Base-by-base conservation (phyloP, 2,888 invertebrate genomes). In the Ennomos quercinarius region DNA sequence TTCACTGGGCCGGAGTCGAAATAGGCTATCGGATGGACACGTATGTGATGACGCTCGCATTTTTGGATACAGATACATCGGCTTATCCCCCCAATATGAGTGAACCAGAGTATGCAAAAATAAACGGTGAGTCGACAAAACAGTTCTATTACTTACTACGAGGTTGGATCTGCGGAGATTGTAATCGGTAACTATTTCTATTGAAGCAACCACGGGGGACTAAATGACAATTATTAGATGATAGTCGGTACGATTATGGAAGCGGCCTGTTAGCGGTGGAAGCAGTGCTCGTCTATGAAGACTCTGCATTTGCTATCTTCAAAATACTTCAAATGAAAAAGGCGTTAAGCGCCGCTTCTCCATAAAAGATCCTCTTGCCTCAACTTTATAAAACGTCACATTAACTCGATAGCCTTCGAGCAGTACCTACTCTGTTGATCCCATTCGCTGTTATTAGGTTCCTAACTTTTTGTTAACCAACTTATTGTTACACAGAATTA, bases 1-100 rank as follows among this genome's bases (percentile, higher is more conserved):
- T 40, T 50, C 50, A 57, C 37, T 45, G 57, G 43, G 10, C 46
- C 41, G 50, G 50, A 45, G 36, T 45, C 10, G 36, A 37, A 44
- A 38, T 17, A 44, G 13, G 35, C 43, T 43, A 35, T 41, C 36
- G 34, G 44, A 40, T 27, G 34, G 44, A 40, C 40, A 50, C 10
- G 1, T 45, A 40, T 27, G 13, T 17, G 36, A 50, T 39, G 49
- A 43, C 45, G 56, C 36, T 36, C 40, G 17, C 40, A 40, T 40
- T 45, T 49, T 56, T 36, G 9, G 40, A 36, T 50, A 37, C 37
- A 10, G 36, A 54, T 40, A 45, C 9, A 38, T 12, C 41, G 46
- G 41, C 27, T 55, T 43, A 48, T 55, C 36, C 41, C n/a, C 41
- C 17, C 11, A 10, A 46, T 38, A 37, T 35, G 48, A 48, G 34